These are phyloP conservation scores for Morus bassanus DNA, from an alignment of 2,797 vertebrate genomes.

Conservation along the genomic window DNA sequence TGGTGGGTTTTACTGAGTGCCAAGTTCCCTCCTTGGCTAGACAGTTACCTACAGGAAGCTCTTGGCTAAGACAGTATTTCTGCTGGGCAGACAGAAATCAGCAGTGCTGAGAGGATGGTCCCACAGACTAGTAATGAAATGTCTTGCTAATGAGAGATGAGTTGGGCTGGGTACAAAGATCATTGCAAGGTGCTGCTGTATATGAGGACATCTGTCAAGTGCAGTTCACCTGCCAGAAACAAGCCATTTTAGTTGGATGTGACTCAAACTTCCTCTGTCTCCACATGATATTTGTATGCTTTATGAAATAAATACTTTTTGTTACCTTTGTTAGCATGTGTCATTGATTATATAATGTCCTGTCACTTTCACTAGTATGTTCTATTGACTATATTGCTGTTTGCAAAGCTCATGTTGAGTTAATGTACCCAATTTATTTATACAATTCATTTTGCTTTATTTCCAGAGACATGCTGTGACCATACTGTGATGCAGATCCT, in stretches of 20 bases:
- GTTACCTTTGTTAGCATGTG: conserved; percentile 43
- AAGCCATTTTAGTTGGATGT: conserved; percentile 41
- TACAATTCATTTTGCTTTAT: conserved; percentile 64
- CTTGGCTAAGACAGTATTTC: conserved; percentile 25
- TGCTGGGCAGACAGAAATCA: conserved; percentile 49
- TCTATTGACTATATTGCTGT: conserved; percentile 30
- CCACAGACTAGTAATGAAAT: conserved; percentile 57
- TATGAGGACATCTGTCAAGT: conserved; percentile 63
- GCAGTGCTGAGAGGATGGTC: conserved; percentile 30
- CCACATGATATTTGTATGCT: conserved; percentile 41
- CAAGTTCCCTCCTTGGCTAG: conserved; percentile 37
- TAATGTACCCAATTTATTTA: conserved; percentile 62
- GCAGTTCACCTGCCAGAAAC: conserved; percentile 47
- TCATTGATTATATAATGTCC: conserved; percentile 56
- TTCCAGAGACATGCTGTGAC: conserved; percentile 63
- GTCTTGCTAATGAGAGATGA: conserved; percentile 53
- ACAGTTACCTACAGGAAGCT: conserved; percentile 42
- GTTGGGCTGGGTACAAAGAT: conserved; percentile 59
- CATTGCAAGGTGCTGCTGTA: conserved; percentile 49
- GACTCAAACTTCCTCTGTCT: conserved; percentile 39
- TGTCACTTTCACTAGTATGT: conserved; percentile 52
- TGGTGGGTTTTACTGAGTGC: background rate
- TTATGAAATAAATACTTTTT: conserved; percentile 42
- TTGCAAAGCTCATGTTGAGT: conserved; percentile 49
- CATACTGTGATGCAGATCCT: conserved; percentile 60